phyloP scores from a whole-genome alignment of 2,797 vertebrate genomes.

The Alfaro cultratus region DNA sequence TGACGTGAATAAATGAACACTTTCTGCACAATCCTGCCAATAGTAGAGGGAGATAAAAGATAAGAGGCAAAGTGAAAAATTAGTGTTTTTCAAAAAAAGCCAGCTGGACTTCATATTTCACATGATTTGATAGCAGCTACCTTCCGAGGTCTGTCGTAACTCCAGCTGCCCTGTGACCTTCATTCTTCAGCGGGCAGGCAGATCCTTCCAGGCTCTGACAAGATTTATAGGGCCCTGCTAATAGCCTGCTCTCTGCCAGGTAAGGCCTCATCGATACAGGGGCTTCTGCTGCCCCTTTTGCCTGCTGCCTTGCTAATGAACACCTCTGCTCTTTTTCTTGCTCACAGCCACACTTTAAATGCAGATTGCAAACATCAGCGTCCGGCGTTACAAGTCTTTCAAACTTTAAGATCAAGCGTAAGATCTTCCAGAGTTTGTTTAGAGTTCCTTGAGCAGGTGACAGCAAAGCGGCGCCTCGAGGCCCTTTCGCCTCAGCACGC shows the following conservation, averaged over 20 bases:
- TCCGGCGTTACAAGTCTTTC: slow-evolving; percentile 2
- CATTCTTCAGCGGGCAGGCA: slow-evolving; percentile 78
- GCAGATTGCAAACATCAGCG: background rate
- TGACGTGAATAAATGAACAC: background rate
- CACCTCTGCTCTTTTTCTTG: slow-evolving; percentile 49
- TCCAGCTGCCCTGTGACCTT: slow-evolving; percentile 81
- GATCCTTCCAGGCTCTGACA: slow-evolving; percentile 76
- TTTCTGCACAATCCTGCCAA: background rate
- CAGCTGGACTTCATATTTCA: slow-evolving; percentile 75
- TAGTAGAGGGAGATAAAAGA: background rate
- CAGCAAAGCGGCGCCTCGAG: slow-evolving; percentile 45
- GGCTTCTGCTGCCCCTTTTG: slow-evolving; percentile 46
- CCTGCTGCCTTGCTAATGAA: slow-evolving; percentile 67
- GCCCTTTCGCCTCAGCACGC: slow-evolving; percentile 44
- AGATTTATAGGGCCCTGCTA: slow-evolving; percentile 85
- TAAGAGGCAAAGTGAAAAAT: slow-evolving; percentile 50
- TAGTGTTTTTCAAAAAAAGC: slow-evolving; percentile 57
- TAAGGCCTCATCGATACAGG: slow-evolving; percentile 63
- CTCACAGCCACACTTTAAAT: slow-evolving; percentile 25
- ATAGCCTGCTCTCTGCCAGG: slow-evolving; percentile 76
- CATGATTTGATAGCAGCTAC: slow-evolving; percentile 76
- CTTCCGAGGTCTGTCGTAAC: slow-evolving; percentile 71
- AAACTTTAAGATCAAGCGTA: background rate
- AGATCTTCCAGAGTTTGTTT: slow-evolving; percentile 17
- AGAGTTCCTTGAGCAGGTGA: slow-evolving; percentile 40